Conservation (phyloP, 1,140 invertebrate species). For the Chlorops oryzae region DNA sequence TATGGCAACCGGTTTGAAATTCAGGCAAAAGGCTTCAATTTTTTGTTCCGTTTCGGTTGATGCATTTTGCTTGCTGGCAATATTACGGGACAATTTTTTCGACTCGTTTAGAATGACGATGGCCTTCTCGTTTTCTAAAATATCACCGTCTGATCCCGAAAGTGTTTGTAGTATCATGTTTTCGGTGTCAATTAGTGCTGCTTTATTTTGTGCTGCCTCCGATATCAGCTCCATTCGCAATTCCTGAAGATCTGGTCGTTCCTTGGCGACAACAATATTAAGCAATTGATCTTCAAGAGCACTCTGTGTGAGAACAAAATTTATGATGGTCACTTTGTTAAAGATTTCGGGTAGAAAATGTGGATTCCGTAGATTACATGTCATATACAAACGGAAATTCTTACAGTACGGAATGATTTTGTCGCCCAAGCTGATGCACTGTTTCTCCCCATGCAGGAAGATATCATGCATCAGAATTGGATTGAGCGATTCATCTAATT, state of each 20-base stretch:
- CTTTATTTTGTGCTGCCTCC: slow-evolving; percentile 77
- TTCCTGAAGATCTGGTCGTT: slow-evolving; percentile 84
- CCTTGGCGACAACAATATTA: slow-evolving; percentile 87
- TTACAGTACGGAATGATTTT: slow-evolving; percentile 71
- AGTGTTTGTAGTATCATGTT: slow-evolving; percentile 85
- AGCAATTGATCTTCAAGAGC: slow-evolving; percentile 87
- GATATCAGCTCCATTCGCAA: slow-evolving; percentile 79
- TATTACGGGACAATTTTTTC: slow-evolving; percentile 74
- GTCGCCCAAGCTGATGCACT: slow-evolving; percentile 80
- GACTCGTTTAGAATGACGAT: slow-evolving; percentile 82
- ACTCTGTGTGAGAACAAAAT: slow-evolving; percentile 85
- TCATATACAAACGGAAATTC: slow-evolving; percentile 82
- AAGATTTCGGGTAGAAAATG: slow-evolving; percentile 86
- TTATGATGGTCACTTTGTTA: slow-evolving; percentile 85
- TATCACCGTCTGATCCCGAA: slow-evolving; percentile 78
- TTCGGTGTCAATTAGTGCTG: slow-evolving; percentile 78
- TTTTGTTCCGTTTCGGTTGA: slow-evolving; percentile 61
- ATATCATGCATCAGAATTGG: slow-evolving; percentile 77
- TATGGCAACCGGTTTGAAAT: slow-evolving; percentile 76
- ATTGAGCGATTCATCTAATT: slow-evolving; percentile 76
- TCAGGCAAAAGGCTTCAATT: slow-evolving; percentile 75
- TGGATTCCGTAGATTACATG: slow-evolving; percentile 82
- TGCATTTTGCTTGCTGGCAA: slow-evolving; percentile 75
- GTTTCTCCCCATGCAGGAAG: slow-evolving; percentile 69
- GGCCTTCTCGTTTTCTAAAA: slow-evolving; percentile 86